Conservation (phyloP, 2,113 vertebrate species). For the Aptenodytes forsteri region DNA sequence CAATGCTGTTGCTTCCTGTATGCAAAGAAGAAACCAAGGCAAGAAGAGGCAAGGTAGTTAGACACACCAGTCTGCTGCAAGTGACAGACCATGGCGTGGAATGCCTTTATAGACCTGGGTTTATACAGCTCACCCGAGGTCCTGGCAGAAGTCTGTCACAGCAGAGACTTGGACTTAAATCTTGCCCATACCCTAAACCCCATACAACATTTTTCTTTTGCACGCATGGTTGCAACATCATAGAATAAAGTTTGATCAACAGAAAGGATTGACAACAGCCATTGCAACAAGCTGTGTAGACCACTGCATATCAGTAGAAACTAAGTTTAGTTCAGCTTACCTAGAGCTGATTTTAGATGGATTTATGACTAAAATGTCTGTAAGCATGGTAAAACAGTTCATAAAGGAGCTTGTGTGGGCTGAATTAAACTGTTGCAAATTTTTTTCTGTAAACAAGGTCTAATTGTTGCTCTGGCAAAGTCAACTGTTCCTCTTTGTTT, state of each 20-base stretch:
- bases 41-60: neutral
- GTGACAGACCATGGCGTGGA: neutral
- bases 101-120: neutral
- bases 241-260: neutral
- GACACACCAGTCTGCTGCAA: neutral
- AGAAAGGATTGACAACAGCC: neutral
- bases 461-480: slow-evolving; percentile 11
- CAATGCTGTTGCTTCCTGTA: neutral
- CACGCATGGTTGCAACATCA: neutral
- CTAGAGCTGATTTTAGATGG: neutral
- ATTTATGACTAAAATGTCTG: neutral
- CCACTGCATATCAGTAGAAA: neutral
- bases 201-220: neutral
- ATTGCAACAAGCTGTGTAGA: neutral
- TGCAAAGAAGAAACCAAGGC: neutral
- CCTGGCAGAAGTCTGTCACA: neutral
- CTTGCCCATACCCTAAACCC: neutral
- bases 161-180: neutral
- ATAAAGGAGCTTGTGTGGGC: neutral
- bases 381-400: neutral
- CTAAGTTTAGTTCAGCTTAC: neutral
- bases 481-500: slow-evolving; percentile 5
- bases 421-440: neutral
- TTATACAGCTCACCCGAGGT: neutral
- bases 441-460: neutral